A percentile compares a stretch with the other conserved stretches of the same genome.
These are phyloP conservation scores for Gopherus evgoodei DNA, from an alignment of 2,113 vertebrate genomes.

Conservation along the genomic window DNA sequence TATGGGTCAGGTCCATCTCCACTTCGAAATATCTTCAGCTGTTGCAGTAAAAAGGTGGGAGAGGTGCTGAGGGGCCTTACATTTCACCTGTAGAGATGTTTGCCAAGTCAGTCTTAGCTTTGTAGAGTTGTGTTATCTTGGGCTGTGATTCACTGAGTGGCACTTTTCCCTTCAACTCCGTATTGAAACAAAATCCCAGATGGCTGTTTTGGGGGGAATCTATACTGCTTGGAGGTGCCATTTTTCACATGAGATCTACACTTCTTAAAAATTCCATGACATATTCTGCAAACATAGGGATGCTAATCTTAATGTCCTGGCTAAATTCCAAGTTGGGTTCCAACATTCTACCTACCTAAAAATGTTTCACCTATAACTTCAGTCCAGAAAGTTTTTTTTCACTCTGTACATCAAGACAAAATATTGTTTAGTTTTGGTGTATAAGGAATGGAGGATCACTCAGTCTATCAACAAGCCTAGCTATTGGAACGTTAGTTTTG, in stretches of 20 bases:
- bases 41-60: neutral
- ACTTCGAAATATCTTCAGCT: neutral
- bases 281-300: neutral
- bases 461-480: neutral
- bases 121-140: neutral
- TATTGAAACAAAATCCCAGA: neutral
- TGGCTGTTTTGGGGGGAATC: neutral
- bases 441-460: constrained; percentile 12
- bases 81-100: neutral
- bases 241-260: neutral
- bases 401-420: neutral
- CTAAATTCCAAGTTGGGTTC: neutral
- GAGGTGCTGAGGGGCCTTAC: neutral
- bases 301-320: neutral
- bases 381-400: neutral
- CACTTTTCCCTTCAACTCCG: neutral
- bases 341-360: neutral
- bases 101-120: neutral
- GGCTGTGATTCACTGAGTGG: neutral
- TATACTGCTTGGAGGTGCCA: neutral
- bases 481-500: neutral
- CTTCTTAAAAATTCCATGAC: neutral
- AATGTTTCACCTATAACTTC: neutral
- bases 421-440: neutral
- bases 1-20: neutral